Base-by-base conservation (phyloP, 1,140 invertebrate species). In the Belonocnema kinseyi region DNA sequence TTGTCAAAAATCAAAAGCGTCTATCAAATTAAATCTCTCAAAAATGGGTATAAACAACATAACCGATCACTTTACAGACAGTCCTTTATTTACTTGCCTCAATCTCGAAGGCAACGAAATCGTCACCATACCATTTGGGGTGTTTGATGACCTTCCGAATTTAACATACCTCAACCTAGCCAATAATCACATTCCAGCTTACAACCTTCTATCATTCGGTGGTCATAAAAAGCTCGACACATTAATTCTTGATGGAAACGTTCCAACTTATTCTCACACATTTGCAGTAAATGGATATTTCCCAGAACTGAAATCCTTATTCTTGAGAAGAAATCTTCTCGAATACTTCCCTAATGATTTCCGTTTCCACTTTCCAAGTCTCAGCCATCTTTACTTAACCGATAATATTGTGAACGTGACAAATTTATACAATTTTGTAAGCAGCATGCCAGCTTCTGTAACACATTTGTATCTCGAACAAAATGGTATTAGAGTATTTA, bases 81-180 rank as follows among this genome's bases (percentile, higher is more conserved):
- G 58, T 66, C 58, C 58, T 14, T 40, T 33, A 4, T 66, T 66
- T 13, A 66, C 58, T 4, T 66, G 58, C 21, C 58, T 66, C 21
- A 66, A 66, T 66, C 58, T 66, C 26, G 58, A 66, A 16, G n/a
- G 33, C 58, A 66, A 66, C 16, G 58, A 66, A 33, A 66, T 66
- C 16, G 26, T 66, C 7, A 33, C 58, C 12, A 21, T 66, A 14
- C 21, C 21, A 6, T 33, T 40, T 0, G 21, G 21, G 2, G 33
- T 66, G 26, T 66, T 66, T 13, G 12, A 40, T 3, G 58, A 66
- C 12, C 21, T 66, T 26, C 21, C 58, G 33, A 66, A 66, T 16
- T 13, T 66, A 7, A 4, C 16, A 13, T 66, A 40, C 11, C 58
- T 66, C 13, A 66, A 66, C 16, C 33, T 66, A 1, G 58, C 58